Evolutionary conservation across 1,140 invertebrate genomes (phyloP), one percentile per base, ranked within the genome.

Genomic region (Anastrepha obliqua): DNA sequence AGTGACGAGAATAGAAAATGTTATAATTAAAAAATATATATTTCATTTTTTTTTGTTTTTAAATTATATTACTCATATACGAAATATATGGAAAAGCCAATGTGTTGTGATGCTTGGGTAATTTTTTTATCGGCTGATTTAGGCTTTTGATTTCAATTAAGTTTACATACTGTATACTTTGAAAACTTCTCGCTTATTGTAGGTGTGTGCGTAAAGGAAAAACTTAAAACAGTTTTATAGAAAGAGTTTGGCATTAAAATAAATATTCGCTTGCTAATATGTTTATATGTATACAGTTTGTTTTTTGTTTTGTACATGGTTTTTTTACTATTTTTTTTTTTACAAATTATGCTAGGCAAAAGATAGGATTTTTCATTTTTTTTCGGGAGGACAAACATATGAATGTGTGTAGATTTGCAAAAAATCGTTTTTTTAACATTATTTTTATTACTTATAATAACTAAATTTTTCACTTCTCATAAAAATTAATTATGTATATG

Each of bases 181-280:
- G 65, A 42, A 70, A 70, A 70, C 39, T 9, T 42, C 20, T 2
- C 6, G 7, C 15, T 13, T 81, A 55, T 81, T 51, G 74, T 55
- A 3, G 5, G 1, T 81, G 20, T 81, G 74, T 81, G 60, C 4
- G 44, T 55, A 81, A 55, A 81, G 20, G 17, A 58, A 78, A 81
- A 81, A 81, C 74, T 81, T 81, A 81, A 81, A 81, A 81, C 74
- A 81, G 74, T 81, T 81, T 81, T 81, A 81, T 81, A 81, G 74
- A 7, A 81, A 81, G 47, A 81, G 44, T 81, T 81, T 81, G 74
- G 74, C 74, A 81, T 81, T 81, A 81, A 81, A 81, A 81, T 55
- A 81, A 81, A 55, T 81, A 81, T 81, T 81, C 44, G 47, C 8
- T 81, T 55, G 47, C 17, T 81, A 81, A 51, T 74, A 74, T 74